Base-by-base conservation (phyloP, 2,113 vertebrate species). In the Bubalus kerabau region DNA sequence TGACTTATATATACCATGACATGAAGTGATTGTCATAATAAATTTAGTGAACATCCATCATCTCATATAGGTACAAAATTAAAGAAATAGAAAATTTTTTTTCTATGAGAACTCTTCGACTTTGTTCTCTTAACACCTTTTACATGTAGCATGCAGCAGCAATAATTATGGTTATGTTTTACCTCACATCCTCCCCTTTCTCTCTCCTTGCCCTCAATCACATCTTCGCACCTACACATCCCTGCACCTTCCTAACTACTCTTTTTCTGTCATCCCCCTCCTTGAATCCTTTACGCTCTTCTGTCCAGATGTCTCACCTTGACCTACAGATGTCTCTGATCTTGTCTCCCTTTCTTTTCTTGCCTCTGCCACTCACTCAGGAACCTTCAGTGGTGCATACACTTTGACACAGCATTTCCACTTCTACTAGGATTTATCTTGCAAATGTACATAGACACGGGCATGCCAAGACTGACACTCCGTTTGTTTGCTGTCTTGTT, bases 401-500 rank as follows among this genome's bases (percentile, higher is more conserved):
- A 43, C 50, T 83, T 83, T 59, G 81, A 86, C 23, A 1, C 7
- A 28, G 54, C 67, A 36, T 94, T 94, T 92, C 80, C 2, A 87
- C 28, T 80, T 91, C 52, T 84, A 50, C 48, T 83, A 74, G 64
- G 78, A 57, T 87, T 89, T 74, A 23, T 59, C 48, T 90, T 59
- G 80, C 59, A 91, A 83, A 67, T 82, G 83, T 54, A 64, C 9
- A 2, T 16, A 92, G 56, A 78, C 4, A 2, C 3, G 15, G 54
- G 12, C 28, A 6, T n/a, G 40, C 46, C 88, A 85, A 85, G 43
- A 91, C 16, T 15, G 59, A 74, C 36, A 74, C 7, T 64, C 26
- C 32, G 3, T 4, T 32, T 87, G 30, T 82, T 62, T 78, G 15
- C 60, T 94, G 62, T 96, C 56, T 26, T 17, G 32, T 50, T 91